Conservation (phyloP, 2,888 invertebrate genomes). For the Phengaris arion region DNA sequence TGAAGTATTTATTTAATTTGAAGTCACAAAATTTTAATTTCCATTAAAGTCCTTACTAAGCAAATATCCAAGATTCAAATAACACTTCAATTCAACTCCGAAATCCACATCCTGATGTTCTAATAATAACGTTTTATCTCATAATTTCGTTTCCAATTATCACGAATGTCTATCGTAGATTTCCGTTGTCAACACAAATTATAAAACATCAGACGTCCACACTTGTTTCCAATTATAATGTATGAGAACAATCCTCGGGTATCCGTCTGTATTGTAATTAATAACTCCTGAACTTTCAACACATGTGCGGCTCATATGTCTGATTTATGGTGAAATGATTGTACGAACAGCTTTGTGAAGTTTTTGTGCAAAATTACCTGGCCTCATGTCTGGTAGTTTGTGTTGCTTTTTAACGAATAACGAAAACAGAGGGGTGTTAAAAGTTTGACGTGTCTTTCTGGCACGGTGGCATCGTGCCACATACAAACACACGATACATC, state of each 20-base stretch:
- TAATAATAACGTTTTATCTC: neutral
- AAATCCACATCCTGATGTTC: too few relatives aligned
- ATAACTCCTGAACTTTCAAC: slow-evolving; percentile 60
- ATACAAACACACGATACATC: too few relatives aligned
- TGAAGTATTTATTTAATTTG: neutral
- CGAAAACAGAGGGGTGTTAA: too few relatives aligned
- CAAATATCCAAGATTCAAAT: too few relatives aligned
- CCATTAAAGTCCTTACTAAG: too few relatives aligned
- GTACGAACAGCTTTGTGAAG: slow-evolving; percentile 27
- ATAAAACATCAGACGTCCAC: slow-evolving; percentile 14
- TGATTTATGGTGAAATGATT: slow-evolving; percentile 64
- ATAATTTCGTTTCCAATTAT: slow-evolving; percentile 5
- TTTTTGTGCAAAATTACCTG: slow-evolving; percentile 11
- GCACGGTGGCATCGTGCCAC: too few relatives aligned
- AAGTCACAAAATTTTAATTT: neutral
- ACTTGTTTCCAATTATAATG: slow-evolving; percentile 41
- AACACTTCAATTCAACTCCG: too few relatives aligned
- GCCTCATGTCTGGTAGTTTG: neutral
- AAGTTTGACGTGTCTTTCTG: too few relatives aligned
- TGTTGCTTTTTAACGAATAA: neutral
- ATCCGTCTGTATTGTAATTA: slow-evolving; percentile 63
- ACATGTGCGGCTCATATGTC: slow-evolving; percentile 59
- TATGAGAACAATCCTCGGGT: slow-evolving; percentile 60
- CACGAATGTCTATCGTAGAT: slow-evolving; percentile 2
- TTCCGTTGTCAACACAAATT: slow-evolving; percentile 24